These are phyloP conservation scores for Sciurus niger DNA, from an alignment of 2,113 vertebrate species.

Conservation along the genomic window DNA sequence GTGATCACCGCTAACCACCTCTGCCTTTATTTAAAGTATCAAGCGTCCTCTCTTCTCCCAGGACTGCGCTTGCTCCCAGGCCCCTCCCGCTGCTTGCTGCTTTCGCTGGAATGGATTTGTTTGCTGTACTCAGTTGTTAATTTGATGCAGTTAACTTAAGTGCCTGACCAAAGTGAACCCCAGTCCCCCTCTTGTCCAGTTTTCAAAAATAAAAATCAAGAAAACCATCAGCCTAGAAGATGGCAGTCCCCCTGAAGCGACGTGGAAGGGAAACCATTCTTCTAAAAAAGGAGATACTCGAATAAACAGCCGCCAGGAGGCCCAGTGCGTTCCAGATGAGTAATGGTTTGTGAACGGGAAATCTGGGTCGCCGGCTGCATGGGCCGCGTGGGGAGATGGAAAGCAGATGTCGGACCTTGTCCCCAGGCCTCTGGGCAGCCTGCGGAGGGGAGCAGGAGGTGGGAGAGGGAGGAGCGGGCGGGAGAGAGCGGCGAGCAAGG, in stretches of 20 bases:
- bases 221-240: background rate
- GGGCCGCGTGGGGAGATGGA: conserved; percentile 80
- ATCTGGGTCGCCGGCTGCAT: conserved; percentile 59
- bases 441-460: background rate
- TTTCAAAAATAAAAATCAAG: conserved; percentile 20
- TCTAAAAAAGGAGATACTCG: conserved; percentile 69
- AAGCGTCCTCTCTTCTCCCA: background rate
- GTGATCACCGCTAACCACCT: rapidly evolving
- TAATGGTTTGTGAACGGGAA: conserved; percentile 83
- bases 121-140: background rate
- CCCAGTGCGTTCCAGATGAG: conserved; percentile 71
- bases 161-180: background rate
- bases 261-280: background rate
- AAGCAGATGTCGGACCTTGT: conserved; percentile 89
- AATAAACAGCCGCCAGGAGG: conserved; percentile 61
- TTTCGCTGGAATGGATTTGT: background rate
- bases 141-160: background rate
- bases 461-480: background rate
- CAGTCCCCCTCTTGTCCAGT: background rate
- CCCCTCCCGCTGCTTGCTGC: background rate
- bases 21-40: background rate
- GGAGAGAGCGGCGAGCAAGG: background rate
- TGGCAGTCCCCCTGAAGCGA: background rate
- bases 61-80: no score
- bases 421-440: conserved; percentile 50